Evolutionary conservation across 2,113 vertebrate genomes (phyloP), one percentile per base, ranked within the genome.

Genomic region (Oceanites oceanicus): DNA sequence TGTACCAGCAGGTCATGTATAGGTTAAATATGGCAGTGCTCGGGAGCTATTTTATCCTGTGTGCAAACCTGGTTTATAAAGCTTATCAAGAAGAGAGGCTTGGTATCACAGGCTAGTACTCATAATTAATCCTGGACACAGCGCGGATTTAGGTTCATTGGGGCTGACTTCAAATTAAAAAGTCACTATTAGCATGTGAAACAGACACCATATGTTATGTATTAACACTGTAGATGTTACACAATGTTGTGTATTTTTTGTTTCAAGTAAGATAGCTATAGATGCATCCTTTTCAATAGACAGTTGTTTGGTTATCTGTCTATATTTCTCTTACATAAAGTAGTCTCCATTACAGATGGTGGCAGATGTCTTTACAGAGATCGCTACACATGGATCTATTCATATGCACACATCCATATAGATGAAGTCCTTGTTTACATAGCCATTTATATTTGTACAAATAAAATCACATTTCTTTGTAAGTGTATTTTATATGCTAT

Each of bases 91-190:
- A 92, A 94, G 97, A 97, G 95, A 98, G 92, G 97, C 96, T 98
- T 97, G 97, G 91, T 97, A 82, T 93, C 97, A 90, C 97, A 97
- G 97, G 96, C 98, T 98, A 97, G 97, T 98, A 97, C 97, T 97
- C 97, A 97, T 98, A 98, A 98, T 98, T 98, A 98, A 98, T 98
- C 97, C 98, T 86, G 76, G 97, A 98, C 98, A 98, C 98, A 96
- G 96, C 83, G 32, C 22, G 96, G 98, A 98, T 98, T 98, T 98
- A 97, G 95, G 92, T 97, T 98, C 97, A 96, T 98, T 96, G 96
- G 97, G 97, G 96, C 97, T 97, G 95, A 97, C 97, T 98, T 98
- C 94, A 98, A 98, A 98, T 98, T 98, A 98, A 98, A 97, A 98
- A 98, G 98, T 97, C 97, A 97, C 97, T 93, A 97, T 98, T 97